A percentile compares a stretch with the other conserved stretches of the same genome.
Evolutionary conservation across 2,113 vertebrate species (phyloP).

Genomic region (Sylvietta virens): DNA sequence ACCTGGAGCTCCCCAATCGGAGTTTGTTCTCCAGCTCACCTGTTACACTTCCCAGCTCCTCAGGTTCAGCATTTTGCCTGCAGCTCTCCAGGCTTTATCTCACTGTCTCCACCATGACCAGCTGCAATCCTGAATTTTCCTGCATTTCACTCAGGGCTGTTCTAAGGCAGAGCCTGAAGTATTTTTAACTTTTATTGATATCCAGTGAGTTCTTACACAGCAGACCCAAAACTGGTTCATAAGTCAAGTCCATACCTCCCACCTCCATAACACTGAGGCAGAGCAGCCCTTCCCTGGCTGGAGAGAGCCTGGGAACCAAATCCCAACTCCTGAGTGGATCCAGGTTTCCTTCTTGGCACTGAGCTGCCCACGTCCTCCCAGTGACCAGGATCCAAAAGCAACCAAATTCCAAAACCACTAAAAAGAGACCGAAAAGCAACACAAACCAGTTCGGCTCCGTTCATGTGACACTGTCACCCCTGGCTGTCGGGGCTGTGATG

Average conservation of each 20-base stretch:
- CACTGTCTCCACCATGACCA: accelerated
- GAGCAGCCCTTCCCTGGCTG: neutral
- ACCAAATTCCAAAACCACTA: neutral
- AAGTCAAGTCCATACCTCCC: neutral
- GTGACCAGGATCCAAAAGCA: neutral
- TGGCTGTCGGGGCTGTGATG: accelerated
- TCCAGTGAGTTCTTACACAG: neutral
- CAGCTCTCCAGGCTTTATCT: neutral
- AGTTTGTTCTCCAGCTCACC: neutral
- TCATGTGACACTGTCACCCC: neutral
- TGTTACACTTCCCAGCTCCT: accelerated
- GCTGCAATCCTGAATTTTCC: neutral
- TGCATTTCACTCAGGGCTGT: neutral
- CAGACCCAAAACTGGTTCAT: neutral
- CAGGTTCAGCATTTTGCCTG: neutral
- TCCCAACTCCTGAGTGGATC: neutral
- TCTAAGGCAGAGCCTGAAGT: neutral
- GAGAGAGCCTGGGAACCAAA: neutral
- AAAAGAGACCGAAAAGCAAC: neutral
- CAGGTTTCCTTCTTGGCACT: neutral
- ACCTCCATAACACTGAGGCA: neutral
- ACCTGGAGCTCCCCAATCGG: neutral
- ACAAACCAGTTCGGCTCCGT: neutral
- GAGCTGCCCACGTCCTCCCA: neutral
- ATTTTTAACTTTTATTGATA: constrained; percentile 11